phyloP scores from a whole-genome alignment of 2,888 invertebrate genomes.

The Hemaris fuciformis region DNA sequence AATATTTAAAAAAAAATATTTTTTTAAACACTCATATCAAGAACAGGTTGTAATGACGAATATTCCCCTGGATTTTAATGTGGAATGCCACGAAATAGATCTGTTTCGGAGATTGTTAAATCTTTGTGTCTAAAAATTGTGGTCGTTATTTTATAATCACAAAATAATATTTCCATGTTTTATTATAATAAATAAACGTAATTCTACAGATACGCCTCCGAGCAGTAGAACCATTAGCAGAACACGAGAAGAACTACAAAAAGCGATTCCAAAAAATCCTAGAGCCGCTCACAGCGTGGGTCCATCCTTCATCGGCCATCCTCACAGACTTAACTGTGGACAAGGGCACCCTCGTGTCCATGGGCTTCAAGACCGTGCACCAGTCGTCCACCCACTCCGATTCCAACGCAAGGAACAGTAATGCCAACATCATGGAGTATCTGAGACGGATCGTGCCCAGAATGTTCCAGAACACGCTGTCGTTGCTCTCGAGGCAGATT shows the following conservation, averaged over 20 bases:
- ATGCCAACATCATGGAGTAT: constrained; percentile 93
- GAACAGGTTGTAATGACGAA: too few species aligned
- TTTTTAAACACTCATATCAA: too few species aligned
- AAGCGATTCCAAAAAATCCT: constrained; percentile 91
- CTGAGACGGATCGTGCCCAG: constrained; percentile 91
- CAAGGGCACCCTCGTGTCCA: constrained; percentile 86
- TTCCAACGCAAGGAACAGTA: constrained; percentile 80
- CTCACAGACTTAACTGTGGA: constrained; percentile 93
- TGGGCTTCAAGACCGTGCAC: constrained; percentile 90
- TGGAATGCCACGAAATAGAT: too few species aligned
- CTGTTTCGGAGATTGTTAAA: too few species aligned
- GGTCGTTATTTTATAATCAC: too few species aligned
- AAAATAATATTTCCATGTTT: too few species aligned
- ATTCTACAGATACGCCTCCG: constrained; percentile 84
- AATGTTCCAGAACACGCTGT: constrained; percentile 94
- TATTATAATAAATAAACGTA: too few species aligned
- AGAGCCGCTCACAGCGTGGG: constrained; percentile 89
- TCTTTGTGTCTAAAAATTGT: too few species aligned
- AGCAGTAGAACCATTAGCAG: constrained; percentile 91
- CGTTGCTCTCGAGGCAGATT: constrained; percentile 89
- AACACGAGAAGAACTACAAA: constrained; percentile 89
- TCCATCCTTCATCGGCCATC: constrained; percentile 88
- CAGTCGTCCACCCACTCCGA: constrained; percentile 81
- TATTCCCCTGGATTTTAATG: too few species aligned
- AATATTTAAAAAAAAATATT: too few species aligned